Evolutionary conservation across 2,888 invertebrate genomes (phyloP).

Genomic region (Metalampra italica): DNA sequence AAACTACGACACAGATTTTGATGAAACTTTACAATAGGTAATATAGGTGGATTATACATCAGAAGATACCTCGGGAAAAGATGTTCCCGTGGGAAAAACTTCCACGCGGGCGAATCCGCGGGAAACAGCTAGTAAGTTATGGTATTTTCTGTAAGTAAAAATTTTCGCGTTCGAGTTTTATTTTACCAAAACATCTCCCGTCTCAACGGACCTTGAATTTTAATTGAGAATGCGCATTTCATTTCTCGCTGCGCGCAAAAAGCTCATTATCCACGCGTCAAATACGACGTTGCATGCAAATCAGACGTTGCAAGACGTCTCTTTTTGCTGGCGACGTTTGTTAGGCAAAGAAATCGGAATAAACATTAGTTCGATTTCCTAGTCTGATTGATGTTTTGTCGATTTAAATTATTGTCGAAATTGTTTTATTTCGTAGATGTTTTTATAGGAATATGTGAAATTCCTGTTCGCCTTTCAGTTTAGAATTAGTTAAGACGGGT

Average conservation of each 20-base stretch:
- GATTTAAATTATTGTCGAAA: not conserved
- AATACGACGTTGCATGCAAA: slow-evolving; percentile 7
- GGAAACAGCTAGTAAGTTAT: too few relatives aligned
- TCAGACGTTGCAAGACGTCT: not conserved
- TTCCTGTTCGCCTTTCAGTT: too few relatives aligned
- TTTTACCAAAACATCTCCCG: not conserved
- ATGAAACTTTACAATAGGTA: too few relatives aligned
- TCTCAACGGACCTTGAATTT: not conserved
- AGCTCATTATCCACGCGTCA: not conserved
- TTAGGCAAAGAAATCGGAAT: not conserved
- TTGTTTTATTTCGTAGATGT: not conserved
- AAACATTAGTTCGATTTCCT: not conserved
- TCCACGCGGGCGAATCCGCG: too few relatives aligned
- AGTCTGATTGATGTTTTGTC: not conserved
- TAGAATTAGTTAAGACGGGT: too few relatives aligned
- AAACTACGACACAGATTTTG: too few relatives aligned
- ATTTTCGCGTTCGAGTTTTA: not conserved
- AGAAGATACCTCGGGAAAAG: too few relatives aligned
- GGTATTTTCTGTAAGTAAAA: too few relatives aligned
- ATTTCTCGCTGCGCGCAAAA: not conserved
- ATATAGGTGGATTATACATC: too few relatives aligned
- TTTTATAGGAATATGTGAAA: not conserved
- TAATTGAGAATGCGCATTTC: not conserved
- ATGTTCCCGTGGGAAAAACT: too few relatives aligned
- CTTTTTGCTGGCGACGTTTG: not conserved